These are phyloP conservation scores for Castor canadensis DNA, from an alignment of 2,113 vertebrate genomes.

Conservation along the genomic window DNA sequence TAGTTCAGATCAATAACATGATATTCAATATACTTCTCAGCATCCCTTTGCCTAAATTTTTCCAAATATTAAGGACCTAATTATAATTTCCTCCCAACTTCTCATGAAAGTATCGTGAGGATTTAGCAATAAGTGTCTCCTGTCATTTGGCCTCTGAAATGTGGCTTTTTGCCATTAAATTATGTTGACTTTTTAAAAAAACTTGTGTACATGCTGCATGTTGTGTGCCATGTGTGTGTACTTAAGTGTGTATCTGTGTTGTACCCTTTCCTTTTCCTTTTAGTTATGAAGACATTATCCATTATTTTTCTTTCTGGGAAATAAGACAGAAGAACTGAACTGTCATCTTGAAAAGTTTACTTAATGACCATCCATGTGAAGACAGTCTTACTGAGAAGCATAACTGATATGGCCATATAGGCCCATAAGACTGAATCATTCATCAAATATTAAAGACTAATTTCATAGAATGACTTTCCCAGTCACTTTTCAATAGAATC, in stretches of 20 bases:
- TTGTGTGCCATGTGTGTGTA: neutral
- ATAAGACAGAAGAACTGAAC: constrained; percentile 44
- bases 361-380: constrained; percentile 44
- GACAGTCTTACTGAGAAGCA: neutral
- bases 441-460: constrained; percentile 62
- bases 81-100: neutral
- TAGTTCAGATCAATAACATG: neutral
- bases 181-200: constrained; percentile 31
- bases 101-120: neutral
- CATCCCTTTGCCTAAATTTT: neutral
- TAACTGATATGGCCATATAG: neutral
- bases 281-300: neutral
- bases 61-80: neutral
- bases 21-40: constrained; percentile 13
- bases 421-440: constrained; percentile 48
- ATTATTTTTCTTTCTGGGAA: constrained; percentile 52
- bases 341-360: constrained; percentile 15
- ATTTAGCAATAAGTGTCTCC: constrained; percentile 12
- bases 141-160: neutral
- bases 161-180: constrained; percentile 6
- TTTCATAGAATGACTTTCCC: constrained; percentile 44
- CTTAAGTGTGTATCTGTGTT: neutral
- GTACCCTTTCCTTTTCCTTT: neutral
- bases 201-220: neutral
- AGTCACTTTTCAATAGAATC: constrained; percentile 45